phyloP scores from a whole-genome alignment of 2,113 vertebrate species.

The Lepisosteus osseus region DNA sequence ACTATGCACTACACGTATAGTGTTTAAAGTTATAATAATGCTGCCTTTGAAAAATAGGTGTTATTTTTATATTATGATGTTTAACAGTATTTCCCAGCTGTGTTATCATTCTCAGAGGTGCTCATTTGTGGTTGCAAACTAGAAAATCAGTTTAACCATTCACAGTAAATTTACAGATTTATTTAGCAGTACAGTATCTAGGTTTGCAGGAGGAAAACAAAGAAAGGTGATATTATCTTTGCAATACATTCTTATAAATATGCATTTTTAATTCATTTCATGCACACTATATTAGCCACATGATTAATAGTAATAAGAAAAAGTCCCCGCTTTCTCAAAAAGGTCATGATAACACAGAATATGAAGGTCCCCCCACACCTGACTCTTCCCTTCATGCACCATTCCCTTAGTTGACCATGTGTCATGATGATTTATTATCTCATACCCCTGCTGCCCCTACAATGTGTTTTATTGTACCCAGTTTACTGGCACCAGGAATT shows the following conservation, averaged over 20 bases:
- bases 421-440: conserved; percentile 37
- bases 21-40: no score
- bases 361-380: neutral
- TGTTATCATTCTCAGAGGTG: no score
- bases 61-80: no score
- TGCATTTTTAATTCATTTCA: neutral
- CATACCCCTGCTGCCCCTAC: conserved; percentile 23
- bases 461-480: conserved; percentile 39
- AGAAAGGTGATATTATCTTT: neutral
- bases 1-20: no score
- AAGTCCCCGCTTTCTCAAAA: conserved; percentile 6
- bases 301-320: conserved; percentile 7
- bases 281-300: neutral
- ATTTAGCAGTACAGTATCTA: no score
- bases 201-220: neutral
- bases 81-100: no score
- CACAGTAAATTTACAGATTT: no score
- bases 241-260: conserved; percentile 12
- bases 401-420: neutral
- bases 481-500: conserved; percentile 37
- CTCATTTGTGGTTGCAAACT: no score
- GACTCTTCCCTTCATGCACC: neutral
- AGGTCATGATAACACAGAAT: conserved; percentile 9
- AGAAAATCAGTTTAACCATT: no score
- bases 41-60: no score